phyloP scores from a whole-genome alignment of 2,888 invertebrate genomes.

The Phlogophora meticulosa region DNA sequence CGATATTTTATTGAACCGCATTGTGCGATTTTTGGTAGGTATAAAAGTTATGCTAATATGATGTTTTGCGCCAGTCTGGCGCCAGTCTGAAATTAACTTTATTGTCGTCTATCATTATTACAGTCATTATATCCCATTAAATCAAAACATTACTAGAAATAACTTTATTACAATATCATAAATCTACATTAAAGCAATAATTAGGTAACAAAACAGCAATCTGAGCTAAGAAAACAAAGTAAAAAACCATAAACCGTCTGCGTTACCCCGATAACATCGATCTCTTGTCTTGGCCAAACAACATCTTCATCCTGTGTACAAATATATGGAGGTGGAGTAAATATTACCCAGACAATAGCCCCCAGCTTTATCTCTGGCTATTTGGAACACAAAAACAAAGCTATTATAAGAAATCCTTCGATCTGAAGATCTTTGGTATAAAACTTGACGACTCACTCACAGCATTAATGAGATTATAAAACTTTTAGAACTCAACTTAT shows the following conservation, averaged over 20 bases:
- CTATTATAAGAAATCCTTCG: conserved; percentile 78
- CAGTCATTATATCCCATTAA: neutral
- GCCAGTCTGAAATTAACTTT: too few relatives aligned
- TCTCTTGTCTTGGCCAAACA: conserved; percentile 53
- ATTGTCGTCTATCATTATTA: too few relatives aligned
- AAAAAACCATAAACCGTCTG: conserved; percentile 48
- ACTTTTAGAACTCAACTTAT: conserved; percentile 76
- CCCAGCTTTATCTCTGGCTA: conserved; percentile 75
- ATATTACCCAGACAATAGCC: conserved; percentile 71
- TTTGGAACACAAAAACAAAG: conserved; percentile 83
- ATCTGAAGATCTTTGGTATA: conserved; percentile 68
- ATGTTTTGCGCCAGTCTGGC: too few relatives aligned
- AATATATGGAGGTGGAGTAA: conserved; percentile 63
- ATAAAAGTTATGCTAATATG: too few relatives aligned
- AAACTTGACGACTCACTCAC: conserved; percentile 74
- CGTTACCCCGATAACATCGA: conserved; percentile 57
- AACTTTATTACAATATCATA: conserved; percentile 12
- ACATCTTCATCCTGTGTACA: conserved; percentile 62
- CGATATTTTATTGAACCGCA: too few relatives aligned
- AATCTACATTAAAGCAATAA: conserved; percentile 23
- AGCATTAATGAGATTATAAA: conserved; percentile 85
- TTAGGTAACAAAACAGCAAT: conserved; percentile 41
- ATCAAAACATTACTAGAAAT: neutral
- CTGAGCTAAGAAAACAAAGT: conserved; percentile 39
- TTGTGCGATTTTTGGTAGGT: too few relatives aligned